Conservation (phyloP, 2,113 vertebrate species). For the Sialia sialis region DNA sequence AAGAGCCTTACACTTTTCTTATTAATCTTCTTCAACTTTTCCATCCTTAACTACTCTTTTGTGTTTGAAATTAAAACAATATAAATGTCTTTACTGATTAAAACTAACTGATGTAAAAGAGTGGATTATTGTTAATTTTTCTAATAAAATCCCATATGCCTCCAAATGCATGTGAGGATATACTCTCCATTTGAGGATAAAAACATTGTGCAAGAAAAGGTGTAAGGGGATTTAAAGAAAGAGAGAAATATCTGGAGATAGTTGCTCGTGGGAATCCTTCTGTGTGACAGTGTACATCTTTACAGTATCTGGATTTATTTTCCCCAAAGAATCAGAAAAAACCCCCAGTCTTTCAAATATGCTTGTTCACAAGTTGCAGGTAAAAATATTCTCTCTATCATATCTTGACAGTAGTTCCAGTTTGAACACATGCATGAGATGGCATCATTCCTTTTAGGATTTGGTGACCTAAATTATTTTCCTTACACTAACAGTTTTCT, state of each 20-base stretch:
- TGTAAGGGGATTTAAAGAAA: not conserved
- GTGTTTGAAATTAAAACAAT: not conserved
- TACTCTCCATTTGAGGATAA: not conserved
- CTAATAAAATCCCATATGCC: not conserved
- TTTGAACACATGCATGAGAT: not conserved
- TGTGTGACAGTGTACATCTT: not conserved
- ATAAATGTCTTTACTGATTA: not conserved
- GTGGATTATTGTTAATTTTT: not conserved
- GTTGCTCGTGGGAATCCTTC: not conserved
- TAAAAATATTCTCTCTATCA: not conserved
- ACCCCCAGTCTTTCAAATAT: accelerated
- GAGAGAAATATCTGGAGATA: not conserved
- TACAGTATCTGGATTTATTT: not conserved
- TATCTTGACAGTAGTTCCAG: not conserved
- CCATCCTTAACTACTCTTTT: not conserved
- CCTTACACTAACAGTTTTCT: not conserved
- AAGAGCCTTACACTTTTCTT: not conserved
- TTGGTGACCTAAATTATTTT: not conserved
- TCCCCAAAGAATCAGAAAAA: not conserved
- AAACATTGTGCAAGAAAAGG: not conserved
- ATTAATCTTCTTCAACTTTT: not conserved
- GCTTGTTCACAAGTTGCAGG: not conserved
- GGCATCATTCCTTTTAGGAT: not conserved
- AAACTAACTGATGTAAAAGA: not conserved
- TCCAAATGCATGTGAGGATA: not conserved